Conservation (phyloP, 2,888 invertebrate genomes). For the Zonitis immaculata region DNA sequence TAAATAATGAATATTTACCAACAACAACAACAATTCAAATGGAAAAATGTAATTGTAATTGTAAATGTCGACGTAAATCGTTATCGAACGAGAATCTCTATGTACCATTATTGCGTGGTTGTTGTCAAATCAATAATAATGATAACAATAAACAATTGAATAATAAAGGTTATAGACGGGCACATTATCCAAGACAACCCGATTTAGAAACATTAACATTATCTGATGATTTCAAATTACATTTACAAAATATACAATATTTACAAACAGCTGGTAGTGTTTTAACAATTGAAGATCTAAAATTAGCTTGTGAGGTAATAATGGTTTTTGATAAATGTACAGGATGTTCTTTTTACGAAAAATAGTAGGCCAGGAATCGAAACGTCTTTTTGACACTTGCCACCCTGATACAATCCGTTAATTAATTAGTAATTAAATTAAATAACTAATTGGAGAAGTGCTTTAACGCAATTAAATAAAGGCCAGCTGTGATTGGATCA, state of each 20-base stretch:
- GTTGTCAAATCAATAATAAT: conserved; percentile 42
- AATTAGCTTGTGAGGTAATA: conserved; percentile 46
- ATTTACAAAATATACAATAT: conserved; percentile 68
- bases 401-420: no score
- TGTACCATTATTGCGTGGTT: conserved; percentile 46
- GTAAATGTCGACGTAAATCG: conserved; percentile 51
- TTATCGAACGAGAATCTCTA: conserved; percentile 59
- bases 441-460: no score
- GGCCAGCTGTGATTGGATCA: no score
- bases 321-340: no score
- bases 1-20: conserved; percentile 17
- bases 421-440: no score
- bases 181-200: conserved; percentile 45
- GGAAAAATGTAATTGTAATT: conserved; percentile 38
- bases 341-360: no score
- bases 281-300: conserved; percentile 57
- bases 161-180: conserved; percentile 38
- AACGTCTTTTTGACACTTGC: no score
- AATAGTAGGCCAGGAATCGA: no score
- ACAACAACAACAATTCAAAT: conserved; percentile 8
- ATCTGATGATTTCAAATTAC: conserved; percentile 66
- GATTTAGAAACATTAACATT: conserved; percentile 59
- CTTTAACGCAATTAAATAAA: no score
- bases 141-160: conserved; percentile 17
- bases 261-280: conserved; percentile 66